Evolutionary conservation across 2,888 invertebrate genomes (phyloP), one percentile per base, ranked within the genome.

Genomic region (Drosophila monieri): DNA sequence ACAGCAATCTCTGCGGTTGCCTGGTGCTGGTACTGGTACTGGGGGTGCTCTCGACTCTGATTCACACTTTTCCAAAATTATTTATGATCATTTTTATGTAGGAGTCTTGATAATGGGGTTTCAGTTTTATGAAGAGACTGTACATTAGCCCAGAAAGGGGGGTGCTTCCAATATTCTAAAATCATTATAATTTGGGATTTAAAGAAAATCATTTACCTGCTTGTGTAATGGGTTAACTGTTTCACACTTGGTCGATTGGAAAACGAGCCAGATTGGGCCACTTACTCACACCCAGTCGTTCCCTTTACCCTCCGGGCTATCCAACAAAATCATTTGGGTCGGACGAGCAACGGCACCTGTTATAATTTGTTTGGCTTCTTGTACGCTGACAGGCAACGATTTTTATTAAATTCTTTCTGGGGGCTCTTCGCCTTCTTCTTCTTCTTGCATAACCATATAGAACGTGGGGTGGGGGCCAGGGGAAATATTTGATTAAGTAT

Each of bases 361-460:
- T 81, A 83, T 80, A 81, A 81, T 81, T 81, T 81, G 81, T 81
- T 85, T 81, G 85, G 85, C 81, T 85, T 85, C 85, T 83, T 80
- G 80, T 78, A 43, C 78, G 81, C 80, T 81, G 81, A 81, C 81
- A 81, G 81, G 56, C 74, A 83, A 76, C 85, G 80, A 81, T 81
- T 81, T 81, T 80, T 85, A 81, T 81, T 78, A 73, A 85, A 85
- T 81, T 81, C 85, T 77, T 79, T 69, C 43, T 59, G 71, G 66
- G 74, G 72, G 77, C 78, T 74, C 64, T 56, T 73, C 51, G 41
- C 30, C 44, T 61, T 66, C 65, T 71, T 81, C 65, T 71, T 81
- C 66, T 69, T 73, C 73, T 83, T 85, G 84, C 83, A 85, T 74
- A 81, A 85, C 73, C 69, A 35, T 21, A 39, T 23, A 35, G 52